Evolutionary conservation across 2,113 vertebrate genomes (phyloP).

Genomic region (Pteronura brasiliensis): DNA sequence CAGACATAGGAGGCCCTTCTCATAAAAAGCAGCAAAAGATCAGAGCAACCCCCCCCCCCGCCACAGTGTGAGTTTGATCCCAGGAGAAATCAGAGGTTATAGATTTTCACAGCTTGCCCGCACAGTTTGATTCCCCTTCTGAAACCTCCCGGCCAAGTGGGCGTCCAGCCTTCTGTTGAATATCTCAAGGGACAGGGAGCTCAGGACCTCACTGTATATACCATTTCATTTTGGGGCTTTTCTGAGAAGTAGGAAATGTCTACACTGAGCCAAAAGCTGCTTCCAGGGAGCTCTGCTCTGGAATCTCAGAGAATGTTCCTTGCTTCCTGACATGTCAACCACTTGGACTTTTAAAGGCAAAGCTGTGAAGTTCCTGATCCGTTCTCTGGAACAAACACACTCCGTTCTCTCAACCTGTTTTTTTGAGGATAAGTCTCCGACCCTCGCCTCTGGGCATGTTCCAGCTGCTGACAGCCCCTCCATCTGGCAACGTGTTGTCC

Average conservation of each 20-base stretch:
- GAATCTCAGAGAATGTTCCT: neutral
- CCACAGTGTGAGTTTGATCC: neutral
- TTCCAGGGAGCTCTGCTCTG: neutral
- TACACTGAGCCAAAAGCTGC: neutral
- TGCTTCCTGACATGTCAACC: neutral
- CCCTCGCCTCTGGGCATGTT: rapidly evolving
- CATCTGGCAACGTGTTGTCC: neutral
- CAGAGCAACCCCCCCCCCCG: neutral
- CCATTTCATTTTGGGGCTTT: neutral
- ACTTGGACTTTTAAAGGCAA: neutral
- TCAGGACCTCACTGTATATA: neutral
- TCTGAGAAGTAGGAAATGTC: neutral
- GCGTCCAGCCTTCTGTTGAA: neutral
- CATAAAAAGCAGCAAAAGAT: neutral
- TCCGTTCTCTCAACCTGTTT: neutral
- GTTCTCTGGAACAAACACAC: neutral
- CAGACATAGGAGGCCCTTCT: neutral
- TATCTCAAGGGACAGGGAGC: neutral
- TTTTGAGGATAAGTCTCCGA: neutral
- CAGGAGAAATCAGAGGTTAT: neutral
- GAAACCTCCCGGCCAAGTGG: neutral
- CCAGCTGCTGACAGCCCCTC: neutral
- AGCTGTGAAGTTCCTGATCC: neutral
- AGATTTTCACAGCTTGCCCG: too few relatives aligned
- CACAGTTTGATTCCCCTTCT: neutral